Base-by-base conservation (phyloP, 2,797 vertebrate species). In the Clarias laeviceps region DNA sequence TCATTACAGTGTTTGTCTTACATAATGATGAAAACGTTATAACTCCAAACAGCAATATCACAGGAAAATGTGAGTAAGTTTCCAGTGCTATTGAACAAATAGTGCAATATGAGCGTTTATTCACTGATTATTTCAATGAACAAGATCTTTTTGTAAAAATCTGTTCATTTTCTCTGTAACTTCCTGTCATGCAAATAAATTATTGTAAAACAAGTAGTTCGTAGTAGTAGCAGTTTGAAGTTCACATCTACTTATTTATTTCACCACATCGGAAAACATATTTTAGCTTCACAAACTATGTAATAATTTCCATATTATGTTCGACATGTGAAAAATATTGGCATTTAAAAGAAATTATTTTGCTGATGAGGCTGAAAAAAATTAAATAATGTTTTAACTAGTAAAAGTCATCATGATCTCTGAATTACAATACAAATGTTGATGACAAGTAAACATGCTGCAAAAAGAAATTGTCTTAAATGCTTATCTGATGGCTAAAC, bases 241-340 rank as follows among this genome's bases (percentile, higher is more conserved):
- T 11, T 73, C 57, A 66, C 34, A 80, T 37, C 29, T 56, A 24
- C 40, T 74, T 5, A 37, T 86, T 87, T 65, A 73, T 83, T 84
- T 77, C 29, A 83, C 29, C 61, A 65, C 17, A 80, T 64, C 64
- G 37, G 27, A 57, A 74, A 74, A 76, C 0, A 18, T n/a, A 17
- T 50, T 50, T n/a, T 7, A n/a, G 5, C 2, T 18, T 50, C 14
- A 74, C 2, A n/a, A 50, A 74, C 27, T 18, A 57, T 78, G 34
- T 78, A 59, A 11, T 37, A 78, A 37, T 50, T 29, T 29, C 15
- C 22, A 54, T 17, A 54, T 76, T 56, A 56, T 22, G 73, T 57
- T 76, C 27, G 34, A 59, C 12, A 11, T 34, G 54, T 59, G 56
- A 18, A 61, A 78, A 34, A 22, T 78, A 57, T 78, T 78, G 22